These are phyloP conservation scores for Xestoiulus laeticollis DNA, from an alignment of 2,888 invertebrate genomes.

Conservation along the genomic window DNA sequence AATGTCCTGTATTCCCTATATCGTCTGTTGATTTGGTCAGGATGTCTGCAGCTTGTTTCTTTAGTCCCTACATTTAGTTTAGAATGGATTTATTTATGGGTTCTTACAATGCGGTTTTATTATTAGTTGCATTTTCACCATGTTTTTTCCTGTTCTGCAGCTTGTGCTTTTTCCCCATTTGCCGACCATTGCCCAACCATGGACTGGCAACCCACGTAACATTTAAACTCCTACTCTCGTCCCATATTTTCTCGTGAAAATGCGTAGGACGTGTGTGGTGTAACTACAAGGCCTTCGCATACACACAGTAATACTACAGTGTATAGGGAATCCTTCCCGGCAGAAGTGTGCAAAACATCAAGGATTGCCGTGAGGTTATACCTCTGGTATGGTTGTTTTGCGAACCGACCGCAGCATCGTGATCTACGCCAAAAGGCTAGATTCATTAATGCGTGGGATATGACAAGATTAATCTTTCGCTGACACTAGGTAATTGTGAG, in stretches of 20 bases:
- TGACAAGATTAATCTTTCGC: not conserved
- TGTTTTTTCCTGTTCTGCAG: not conserved
- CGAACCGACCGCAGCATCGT: not conserved
- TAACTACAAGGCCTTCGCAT: not conserved
- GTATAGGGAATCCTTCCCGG: not conserved
- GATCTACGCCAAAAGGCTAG: conserved; percentile 9
- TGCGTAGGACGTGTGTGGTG: not conserved
- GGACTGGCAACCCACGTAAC: not conserved
- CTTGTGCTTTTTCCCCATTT: not conserved
- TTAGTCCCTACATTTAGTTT: no score
- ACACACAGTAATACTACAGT: no score
- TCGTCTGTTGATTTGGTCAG: no score
- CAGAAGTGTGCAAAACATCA: not conserved
- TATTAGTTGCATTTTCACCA: not conserved
- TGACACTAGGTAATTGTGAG: not conserved
- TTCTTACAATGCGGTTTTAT: not conserved
- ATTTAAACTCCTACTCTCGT: not conserved
- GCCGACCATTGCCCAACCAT: not conserved
- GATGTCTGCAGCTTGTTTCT: no score
- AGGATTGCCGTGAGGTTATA: not conserved
- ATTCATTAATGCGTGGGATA: conserved; percentile 11
- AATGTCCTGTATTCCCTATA: no score
- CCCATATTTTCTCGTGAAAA: not conserved
- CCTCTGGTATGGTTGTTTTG: not conserved
- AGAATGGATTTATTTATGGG: no score